These are phyloP conservation scores for Drosophila ananassae DNA, from an alignment of 1,140 invertebrate species.

Conservation along the genomic window DNA sequence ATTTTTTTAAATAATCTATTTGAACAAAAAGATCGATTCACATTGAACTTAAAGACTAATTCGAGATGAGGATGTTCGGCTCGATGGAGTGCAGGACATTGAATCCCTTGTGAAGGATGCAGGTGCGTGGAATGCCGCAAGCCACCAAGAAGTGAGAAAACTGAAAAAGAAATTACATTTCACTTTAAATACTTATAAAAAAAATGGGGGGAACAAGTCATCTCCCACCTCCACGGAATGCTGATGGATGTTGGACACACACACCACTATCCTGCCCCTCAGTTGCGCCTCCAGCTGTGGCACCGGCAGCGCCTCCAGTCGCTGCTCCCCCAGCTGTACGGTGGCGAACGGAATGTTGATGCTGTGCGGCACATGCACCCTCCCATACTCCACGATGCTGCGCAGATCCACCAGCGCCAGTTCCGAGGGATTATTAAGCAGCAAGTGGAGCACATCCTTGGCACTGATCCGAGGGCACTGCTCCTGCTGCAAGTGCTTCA, in stretches of 20 bases:
- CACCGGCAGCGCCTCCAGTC: conserved; percentile 87
- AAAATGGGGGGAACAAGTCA: background rate
- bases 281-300: conserved; percentile 86
- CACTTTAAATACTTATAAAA: too few species aligned
- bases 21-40: conserved; percentile 34
- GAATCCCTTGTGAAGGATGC: conserved; percentile 90
- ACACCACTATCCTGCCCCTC: conserved; percentile 88
- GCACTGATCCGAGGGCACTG: conserved; percentile 93
- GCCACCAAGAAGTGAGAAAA: conserved; percentile 90
- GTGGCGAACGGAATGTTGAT: conserved; percentile 94
- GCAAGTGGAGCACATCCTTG: conserved; percentile 91
- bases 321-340: conserved; percentile 88
- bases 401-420: conserved; percentile 92
- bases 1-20: conserved; percentile 4
- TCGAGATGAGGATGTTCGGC: conserved; percentile 86
- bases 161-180: conserved; percentile 83
- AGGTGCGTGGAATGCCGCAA: conserved; percentile 88
- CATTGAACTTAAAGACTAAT: conserved; percentile 59
- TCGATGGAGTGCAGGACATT: conserved; percentile 87
- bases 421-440: conserved; percentile 87
- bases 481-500: conserved; percentile 89
- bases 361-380: conserved; percentile 90
- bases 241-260: conserved; percentile 91
- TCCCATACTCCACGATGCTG: conserved; percentile 89
- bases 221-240: conserved; percentile 89